phyloP scores from a whole-genome alignment of 1,140 invertebrate species.

The Pissodes strobi region DNA sequence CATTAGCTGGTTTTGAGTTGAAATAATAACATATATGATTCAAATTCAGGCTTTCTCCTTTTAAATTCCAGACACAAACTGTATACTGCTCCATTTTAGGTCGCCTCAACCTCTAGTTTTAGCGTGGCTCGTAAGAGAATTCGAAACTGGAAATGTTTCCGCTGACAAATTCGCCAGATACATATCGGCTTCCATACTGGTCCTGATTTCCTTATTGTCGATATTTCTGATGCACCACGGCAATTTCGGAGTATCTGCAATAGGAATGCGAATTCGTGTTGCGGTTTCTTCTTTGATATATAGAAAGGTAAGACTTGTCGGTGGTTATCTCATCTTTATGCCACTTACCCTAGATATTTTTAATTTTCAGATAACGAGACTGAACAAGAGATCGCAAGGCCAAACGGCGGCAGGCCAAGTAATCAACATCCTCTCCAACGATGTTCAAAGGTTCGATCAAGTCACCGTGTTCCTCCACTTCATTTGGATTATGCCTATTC shows the following conservation, averaged over 20 bases:
- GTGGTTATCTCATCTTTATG: no score
- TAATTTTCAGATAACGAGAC: constrained; percentile 61
- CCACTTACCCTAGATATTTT: no score
- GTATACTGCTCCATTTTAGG: constrained; percentile 38
- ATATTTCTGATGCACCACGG: constrained; percentile 52
- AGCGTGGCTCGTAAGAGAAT: constrained; percentile 51
- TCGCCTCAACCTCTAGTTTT: constrained; percentile 59
- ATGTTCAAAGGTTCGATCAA: constrained; percentile 69
- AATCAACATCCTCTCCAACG: constrained; percentile 84
- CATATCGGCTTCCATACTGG: constrained; percentile 32
- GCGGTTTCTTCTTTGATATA: constrained; percentile 66
- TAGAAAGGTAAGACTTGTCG: constrained; percentile 65
- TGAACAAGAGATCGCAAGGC: constrained; percentile 68
- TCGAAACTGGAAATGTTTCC: neutral
- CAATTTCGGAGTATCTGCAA: constrained; percentile 55
- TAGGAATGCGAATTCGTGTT: constrained; percentile 65
- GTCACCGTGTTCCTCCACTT: constrained; percentile 66
- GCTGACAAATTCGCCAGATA: constrained; percentile 34
- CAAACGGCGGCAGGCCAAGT: constrained; percentile 79
- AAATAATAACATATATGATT: no score
- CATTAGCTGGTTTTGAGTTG: no score
- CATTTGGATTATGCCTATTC: constrained; percentile 73
- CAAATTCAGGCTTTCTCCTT: no score
- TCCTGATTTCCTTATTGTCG: constrained; percentile 36
- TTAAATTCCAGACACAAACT: no score